Evolutionary conservation across 2,113 vertebrate species (phyloP).

Genomic region (Melierax canorus): DNA sequence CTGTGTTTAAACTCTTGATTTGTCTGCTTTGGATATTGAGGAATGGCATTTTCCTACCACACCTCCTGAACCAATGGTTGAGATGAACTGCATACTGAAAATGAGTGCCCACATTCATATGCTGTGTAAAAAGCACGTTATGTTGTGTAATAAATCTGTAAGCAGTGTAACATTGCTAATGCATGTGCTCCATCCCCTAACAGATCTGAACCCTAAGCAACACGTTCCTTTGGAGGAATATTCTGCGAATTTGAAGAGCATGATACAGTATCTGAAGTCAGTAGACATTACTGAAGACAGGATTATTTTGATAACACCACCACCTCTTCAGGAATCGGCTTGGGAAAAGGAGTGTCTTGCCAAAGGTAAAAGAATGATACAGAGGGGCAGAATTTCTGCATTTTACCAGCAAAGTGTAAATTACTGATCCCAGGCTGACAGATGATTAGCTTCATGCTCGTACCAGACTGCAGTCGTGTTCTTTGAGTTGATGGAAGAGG

Average conservation of each 20-base stretch:
- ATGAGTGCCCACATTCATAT: rapidly evolving
- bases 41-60: background rate
- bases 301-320: constrained; percentile 87
- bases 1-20: background rate
- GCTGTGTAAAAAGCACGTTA: rapidly evolving
- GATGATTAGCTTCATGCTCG: rapidly evolving
- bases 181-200: background rate
- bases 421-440: background rate
- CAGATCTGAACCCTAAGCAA: constrained; percentile 89
- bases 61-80: rapidly evolving
- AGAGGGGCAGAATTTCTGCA: background rate
- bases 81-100: background rate
- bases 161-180: background rate
- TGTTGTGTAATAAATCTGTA: background rate
- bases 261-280: constrained; percentile 76
- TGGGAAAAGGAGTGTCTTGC: constrained; percentile 87
- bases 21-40: background rate
- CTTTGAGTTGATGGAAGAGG: background rate
- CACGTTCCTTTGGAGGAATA: constrained; percentile 90
- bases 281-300: constrained; percentile 72
- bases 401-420: background rate
- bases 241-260: constrained; percentile 77
- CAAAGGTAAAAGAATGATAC: constrained; percentile 75
- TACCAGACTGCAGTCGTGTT: background rate
- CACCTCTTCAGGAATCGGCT: constrained; percentile 81